phyloP scores from a whole-genome alignment of 2,888 invertebrate species.

The Junonia oenone region DNA sequence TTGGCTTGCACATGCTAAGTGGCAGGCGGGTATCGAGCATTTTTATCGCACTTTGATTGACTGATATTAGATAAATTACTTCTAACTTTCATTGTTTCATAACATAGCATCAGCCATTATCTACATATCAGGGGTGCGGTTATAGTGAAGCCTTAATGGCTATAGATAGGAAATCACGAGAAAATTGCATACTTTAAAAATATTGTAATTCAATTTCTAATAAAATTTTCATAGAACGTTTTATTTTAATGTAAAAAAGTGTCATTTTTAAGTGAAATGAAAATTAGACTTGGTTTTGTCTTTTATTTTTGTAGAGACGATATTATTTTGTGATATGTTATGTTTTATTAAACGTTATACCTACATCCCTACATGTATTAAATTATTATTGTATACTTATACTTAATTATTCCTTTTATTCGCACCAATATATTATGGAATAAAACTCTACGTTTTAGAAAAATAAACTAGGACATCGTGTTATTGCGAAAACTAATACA shows the following conservation, averaged over 20 bases:
- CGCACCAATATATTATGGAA: not conserved
- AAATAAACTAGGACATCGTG: not conserved
- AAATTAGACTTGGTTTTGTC: too few relatives aligned
- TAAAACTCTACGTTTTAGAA: not conserved
- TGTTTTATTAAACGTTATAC: too few relatives aligned
- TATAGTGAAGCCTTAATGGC: not conserved
- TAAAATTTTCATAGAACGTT: too few relatives aligned
- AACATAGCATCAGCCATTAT: conserved; percentile 42
- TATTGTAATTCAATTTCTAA: too few relatives aligned
- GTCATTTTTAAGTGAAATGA: too few relatives aligned
- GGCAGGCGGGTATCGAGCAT: conserved; percentile 37
- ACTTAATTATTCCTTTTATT: not conserved
- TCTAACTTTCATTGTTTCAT: conserved; percentile 48
- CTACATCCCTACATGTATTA: too few relatives aligned
- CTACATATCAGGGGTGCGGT: conserved; percentile 1
- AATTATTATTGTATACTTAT: too few relatives aligned
- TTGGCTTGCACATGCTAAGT: too few relatives aligned
- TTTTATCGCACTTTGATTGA: conserved; percentile 40
- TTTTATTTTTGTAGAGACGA: too few relatives aligned
- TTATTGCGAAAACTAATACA: conserved; percentile 12
- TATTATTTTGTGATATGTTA: too few relatives aligned
- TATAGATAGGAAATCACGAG: conserved; percentile 2
- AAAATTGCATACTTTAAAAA: not conserved
- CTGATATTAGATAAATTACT: conserved; percentile 40
- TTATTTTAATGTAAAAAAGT: too few relatives aligned